Percentiles rank a stretch among this genome's conserved stretches.
These are phyloP conservation scores for Enteromius paludinosus DNA, from an alignment of 2,797 vertebrate genomes.

Conservation along the genomic window DNA sequence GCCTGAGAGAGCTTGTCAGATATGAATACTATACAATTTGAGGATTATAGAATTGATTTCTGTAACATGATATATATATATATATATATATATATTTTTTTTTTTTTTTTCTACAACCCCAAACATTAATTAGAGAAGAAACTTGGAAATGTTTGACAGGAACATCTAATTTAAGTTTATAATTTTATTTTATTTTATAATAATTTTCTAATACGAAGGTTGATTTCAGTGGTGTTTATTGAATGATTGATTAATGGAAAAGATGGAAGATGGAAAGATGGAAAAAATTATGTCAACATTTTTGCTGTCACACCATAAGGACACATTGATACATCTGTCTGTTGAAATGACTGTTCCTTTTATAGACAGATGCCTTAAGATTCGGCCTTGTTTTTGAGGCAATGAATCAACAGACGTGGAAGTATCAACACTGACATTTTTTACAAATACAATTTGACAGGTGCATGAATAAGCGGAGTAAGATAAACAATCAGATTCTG, in stretches of 20 bases:
- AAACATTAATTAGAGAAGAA: neutral
- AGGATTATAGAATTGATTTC: neutral
- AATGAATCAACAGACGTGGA: slow-evolving; percentile 2
- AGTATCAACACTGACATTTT: neutral
- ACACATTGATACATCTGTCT: too few species aligned
- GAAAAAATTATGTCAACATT: neutral
- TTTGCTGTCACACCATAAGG: too few species aligned
- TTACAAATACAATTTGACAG: neutral
- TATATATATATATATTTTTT: too few species aligned
- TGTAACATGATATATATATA: neutral
- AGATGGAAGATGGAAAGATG: too few species aligned
- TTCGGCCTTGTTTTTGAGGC: neutral
- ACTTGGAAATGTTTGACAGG: neutral
- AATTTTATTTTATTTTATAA: too few species aligned
- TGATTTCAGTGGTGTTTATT: too few species aligned
- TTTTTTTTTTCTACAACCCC: too few species aligned
- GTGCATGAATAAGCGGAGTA: neutral
- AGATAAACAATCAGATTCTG: neutral
- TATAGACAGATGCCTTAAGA: neutral
- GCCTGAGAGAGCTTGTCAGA: neutral
- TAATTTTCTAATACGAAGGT: too few species aligned
- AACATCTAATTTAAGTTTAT: too few species aligned
- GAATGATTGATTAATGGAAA: too few species aligned
- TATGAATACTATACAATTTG: neutral
- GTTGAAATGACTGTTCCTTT: neutral